A percentile compares a stretch with the other conserved stretches of the same genome.
Evolutionary conservation across 1,140 invertebrate genomes (phyloP).

Genomic region (Cheumatopsyche charites): DNA sequence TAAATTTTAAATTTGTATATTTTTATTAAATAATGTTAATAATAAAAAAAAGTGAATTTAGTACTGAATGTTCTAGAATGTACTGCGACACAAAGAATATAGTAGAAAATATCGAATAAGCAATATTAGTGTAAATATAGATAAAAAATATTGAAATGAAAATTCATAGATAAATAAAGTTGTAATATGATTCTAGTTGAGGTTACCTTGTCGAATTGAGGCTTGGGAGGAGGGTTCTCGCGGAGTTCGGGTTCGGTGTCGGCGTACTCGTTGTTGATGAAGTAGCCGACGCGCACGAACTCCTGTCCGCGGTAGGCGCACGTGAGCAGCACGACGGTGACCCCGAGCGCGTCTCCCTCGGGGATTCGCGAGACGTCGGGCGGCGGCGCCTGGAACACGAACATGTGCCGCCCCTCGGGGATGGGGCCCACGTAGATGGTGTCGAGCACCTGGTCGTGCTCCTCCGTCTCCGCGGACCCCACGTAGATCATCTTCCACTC

Average conservation of each 20-base stretch:
- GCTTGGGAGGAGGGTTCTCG: constrained; percentile 92
- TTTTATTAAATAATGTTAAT: too few species aligned
- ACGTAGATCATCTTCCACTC: constrained; percentile 99
- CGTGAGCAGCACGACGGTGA: constrained; percentile 95
- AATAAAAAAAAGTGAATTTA: too few species aligned
- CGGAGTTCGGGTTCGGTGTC: constrained; percentile 91
- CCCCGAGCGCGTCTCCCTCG: constrained; percentile 93
- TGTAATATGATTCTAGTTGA: too few species aligned
- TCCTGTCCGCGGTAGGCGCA: constrained; percentile 92
- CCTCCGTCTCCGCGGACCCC: constrained; percentile 95
- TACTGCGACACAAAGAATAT: too few species aligned
- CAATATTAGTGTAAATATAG: too few species aligned
- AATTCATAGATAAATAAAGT: too few species aligned
- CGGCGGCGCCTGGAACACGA: constrained; percentile 82
- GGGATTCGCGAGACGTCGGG: constrained; percentile 94
- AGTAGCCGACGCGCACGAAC: constrained; percentile 98
- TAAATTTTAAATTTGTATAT: too few species aligned
- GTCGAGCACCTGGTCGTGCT: constrained; percentile 94
- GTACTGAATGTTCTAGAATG: too few species aligned
- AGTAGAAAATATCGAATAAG: too few species aligned
- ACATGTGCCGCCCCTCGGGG: constrained; percentile 89
- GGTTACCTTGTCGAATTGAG: constrained; percentile 85
- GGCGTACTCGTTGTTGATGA: constrained; percentile 97
- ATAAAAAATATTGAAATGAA: too few species aligned
- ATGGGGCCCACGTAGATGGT: constrained; percentile 96